These are phyloP conservation scores for Trematocara stigmaticum DNA, from an alignment of 2,113 vertebrate genomes.

Conservation along the genomic window DNA sequence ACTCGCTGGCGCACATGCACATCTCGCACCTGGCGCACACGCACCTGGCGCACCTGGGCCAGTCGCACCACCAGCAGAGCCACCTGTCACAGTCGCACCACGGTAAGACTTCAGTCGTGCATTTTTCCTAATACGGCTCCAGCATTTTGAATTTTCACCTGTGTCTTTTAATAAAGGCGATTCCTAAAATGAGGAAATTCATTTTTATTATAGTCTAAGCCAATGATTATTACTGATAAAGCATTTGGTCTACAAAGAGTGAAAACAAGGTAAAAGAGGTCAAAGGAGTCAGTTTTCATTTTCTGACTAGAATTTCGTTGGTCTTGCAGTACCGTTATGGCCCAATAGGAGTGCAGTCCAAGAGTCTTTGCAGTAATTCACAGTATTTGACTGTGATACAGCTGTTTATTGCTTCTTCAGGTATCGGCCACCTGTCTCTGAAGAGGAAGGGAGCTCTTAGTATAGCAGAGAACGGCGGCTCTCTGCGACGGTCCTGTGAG, in stretches of 20 bases:
- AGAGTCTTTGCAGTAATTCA: neutral
- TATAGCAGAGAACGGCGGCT: constrained; percentile 75
- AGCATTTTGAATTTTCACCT: neutral
- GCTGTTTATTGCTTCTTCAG: constrained; percentile 14
- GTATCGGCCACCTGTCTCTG: constrained; percentile 78
- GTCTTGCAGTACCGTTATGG: neutral
- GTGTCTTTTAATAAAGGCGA: neutral
- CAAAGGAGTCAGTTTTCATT: neutral
- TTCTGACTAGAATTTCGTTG: neutral
- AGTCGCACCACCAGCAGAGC: constrained; percentile 62
- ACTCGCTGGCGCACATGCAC: constrained; percentile 94
- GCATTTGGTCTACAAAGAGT: neutral
- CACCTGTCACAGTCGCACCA: constrained; percentile 65
- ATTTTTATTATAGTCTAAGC: neutral
- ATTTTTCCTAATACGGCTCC: neutral
- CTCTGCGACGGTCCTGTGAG: constrained; percentile 77
- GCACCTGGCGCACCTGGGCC: constrained; percentile 59
- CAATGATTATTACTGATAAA: fast-evolving
- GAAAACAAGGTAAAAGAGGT: neutral
- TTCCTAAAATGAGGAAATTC: neutral
- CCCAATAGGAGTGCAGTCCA: neutral
- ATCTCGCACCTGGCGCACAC: constrained; percentile 60
- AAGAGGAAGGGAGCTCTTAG: constrained; percentile 76
- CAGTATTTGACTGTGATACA: neutral
- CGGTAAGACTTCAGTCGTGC: constrained; percentile 6